Evolutionary conservation across 2,113 vertebrate species (phyloP).

Genomic region (Bungarus multicinctus): DNA sequence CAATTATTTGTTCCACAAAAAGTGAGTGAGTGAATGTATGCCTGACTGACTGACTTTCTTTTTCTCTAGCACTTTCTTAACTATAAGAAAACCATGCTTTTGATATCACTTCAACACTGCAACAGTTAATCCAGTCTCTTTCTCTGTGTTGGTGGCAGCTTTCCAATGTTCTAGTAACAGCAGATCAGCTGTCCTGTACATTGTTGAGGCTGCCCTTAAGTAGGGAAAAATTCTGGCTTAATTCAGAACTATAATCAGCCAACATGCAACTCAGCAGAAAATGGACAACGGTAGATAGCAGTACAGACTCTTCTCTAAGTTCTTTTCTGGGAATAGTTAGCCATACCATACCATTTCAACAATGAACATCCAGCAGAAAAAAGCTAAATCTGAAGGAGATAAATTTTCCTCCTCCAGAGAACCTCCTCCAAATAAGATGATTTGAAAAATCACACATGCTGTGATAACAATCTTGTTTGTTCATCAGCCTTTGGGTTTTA

Average conservation of each 20-base stretch:
- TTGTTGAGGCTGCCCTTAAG: neutral
- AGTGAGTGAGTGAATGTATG: neutral
- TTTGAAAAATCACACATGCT: neutral
- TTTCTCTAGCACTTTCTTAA: neutral
- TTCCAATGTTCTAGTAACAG: constrained; percentile 31
- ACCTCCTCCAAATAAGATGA: constrained; percentile 13
- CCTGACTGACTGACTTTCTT: neutral
- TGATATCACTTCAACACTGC: neutral
- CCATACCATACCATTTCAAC: neutral
- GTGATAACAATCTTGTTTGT: neutral
- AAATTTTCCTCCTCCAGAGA: neutral
- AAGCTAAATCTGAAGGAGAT: neutral
- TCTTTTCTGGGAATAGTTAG: neutral
- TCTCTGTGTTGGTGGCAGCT: fast-evolving
- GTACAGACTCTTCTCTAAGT: neutral
- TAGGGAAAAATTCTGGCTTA: constrained; percentile 32
- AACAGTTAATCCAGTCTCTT: neutral
- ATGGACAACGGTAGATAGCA: neutral
- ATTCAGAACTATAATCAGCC: constrained; percentile 12
- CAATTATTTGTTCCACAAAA: neutral
- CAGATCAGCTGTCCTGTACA: neutral
- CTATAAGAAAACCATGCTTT: neutral
- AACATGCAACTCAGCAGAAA: constrained; percentile 28
- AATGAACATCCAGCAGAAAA: neutral
- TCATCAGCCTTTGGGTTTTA: neutral